These are phyloP conservation scores for Callaeas wilsoni DNA, from an alignment of 2,113 vertebrate genomes.

Conservation along the genomic window DNA sequence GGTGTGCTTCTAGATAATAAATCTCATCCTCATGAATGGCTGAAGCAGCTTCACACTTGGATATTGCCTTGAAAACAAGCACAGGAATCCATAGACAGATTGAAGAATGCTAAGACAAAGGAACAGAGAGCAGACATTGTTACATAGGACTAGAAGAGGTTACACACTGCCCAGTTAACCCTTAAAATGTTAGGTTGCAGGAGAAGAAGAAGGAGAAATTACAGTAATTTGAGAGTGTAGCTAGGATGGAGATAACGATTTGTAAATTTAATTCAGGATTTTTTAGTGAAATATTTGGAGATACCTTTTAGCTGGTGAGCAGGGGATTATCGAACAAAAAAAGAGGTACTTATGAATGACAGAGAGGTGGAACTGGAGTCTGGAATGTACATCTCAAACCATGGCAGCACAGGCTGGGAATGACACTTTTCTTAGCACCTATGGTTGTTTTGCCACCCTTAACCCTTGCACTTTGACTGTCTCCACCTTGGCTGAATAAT, in stretches of 20 bases:
- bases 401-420: background rate
- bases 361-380: background rate
- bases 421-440: background rate
- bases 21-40: background rate
- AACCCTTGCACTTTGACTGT: background rate
- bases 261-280: background rate
- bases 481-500: background rate
- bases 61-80: background rate
- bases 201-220: background rate
- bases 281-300: background rate
- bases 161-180: background rate
- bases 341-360: background rate
- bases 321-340: rapidly evolving
- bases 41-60: background rate
- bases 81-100: background rate
- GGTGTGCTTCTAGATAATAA: slow-evolving; percentile 35
- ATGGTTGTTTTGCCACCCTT: background rate
- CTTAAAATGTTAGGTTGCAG: background rate
- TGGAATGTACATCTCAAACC: background rate
- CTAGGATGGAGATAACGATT: background rate
- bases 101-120: slow-evolving; percentile 32
- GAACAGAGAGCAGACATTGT: slow-evolving; percentile 3
- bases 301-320: background rate
- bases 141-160: background rate
- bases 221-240: background rate